Percentiles rank a stretch among this genome's conserved stretches.
Conservation (phyloP, 2,797 vertebrate genomes). For the Melanotaenia trifasciata region DNA sequence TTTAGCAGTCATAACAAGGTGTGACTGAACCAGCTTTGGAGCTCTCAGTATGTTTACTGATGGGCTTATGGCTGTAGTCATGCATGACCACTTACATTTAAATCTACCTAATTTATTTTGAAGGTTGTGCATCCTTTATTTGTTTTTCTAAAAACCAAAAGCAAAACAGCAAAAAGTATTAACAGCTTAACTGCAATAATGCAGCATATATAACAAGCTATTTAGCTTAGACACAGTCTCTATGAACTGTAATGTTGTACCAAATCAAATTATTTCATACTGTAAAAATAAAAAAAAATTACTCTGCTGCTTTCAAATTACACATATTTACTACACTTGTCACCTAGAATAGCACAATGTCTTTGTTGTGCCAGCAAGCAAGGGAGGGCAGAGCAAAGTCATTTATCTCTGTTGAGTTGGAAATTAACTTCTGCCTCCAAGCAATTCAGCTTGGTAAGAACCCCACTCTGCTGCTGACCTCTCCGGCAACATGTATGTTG, state of each 20-base stretch:
- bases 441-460: constrained; percentile 68
- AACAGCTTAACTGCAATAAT: too few relatives aligned
- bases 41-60: too few relatives aligned
- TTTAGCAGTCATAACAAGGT: too few relatives aligned
- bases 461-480: constrained; percentile 62
- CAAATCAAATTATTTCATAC: constrained; percentile 40
- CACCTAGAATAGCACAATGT: constrained; percentile 46
- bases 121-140: too few relatives aligned
- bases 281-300: constrained; percentile 8
- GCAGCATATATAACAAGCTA: too few relatives aligned
- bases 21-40: too few relatives aligned
- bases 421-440: constrained; percentile 77
- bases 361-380: constrained; percentile 64
- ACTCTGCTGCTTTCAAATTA: constrained; percentile 40
- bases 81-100: too few relatives aligned
- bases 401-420: constrained; percentile 74
- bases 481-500: constrained; percentile 61
- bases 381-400: constrained; percentile 72
- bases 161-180: too few relatives aligned
- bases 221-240: not conserved
- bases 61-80: too few relatives aligned
- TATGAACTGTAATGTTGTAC: not conserved
- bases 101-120: too few relatives aligned
- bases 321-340: constrained; percentile 24
- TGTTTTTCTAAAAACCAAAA: too few relatives aligned